Conservation (phyloP, 2,113 vertebrate species). For the Siniperca chuatsi region DNA sequence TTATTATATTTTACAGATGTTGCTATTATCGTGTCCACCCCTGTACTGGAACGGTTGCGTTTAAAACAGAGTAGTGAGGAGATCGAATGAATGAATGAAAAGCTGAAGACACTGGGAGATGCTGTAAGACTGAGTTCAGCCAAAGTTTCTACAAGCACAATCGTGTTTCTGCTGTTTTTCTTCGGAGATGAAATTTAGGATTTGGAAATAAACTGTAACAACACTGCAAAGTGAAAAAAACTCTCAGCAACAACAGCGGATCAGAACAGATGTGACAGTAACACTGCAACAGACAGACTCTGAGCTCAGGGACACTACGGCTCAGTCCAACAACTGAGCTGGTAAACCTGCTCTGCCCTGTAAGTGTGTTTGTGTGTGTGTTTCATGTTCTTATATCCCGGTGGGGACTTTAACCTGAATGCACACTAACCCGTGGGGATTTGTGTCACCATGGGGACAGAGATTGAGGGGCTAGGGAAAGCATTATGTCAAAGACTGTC, state of each 20-base stretch:
- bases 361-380: background rate
- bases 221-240: background rate
- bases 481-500: no score
- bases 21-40: no score
- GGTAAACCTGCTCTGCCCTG: constrained; percentile 13
- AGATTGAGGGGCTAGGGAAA: no score
- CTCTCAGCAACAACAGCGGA: background rate
- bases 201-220: background rate
- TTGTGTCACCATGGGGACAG: no score
- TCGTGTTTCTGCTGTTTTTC: background rate
- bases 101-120: background rate
- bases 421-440: no score
- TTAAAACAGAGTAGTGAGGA: background rate
- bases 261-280: background rate
- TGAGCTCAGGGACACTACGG: background rate
- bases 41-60: no score
- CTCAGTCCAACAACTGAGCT: background rate
- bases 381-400: no score
- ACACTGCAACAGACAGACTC: background rate
- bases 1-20: no score
- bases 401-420: no score
- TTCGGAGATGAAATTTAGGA: background rate
- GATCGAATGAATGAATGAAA: background rate
- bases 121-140: constrained; percentile 9
- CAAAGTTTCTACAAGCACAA: constrained; percentile 12